Evolutionary conservation across 2,797 vertebrate species (phyloP), one percentile per base, ranked within the genome.

Genomic region (Lepidocolaptes lacrymiger): DNA sequence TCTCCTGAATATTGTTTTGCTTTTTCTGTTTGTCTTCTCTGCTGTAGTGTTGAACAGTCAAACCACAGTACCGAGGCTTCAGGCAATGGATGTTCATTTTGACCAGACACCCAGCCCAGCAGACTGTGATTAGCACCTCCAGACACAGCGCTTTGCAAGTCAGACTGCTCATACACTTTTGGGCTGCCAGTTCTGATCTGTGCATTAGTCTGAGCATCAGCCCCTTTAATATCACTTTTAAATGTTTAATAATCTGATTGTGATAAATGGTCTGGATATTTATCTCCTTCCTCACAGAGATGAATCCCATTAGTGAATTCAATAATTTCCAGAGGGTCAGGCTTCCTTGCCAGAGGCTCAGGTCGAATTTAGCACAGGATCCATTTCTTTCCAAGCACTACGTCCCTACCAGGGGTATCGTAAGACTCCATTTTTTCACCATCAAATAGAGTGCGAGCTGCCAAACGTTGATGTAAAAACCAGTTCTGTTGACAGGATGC

Each of bases 231-330:
- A 71, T 39, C 71, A 34, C 78, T 91, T 82, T 46, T 94, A 86
- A 96, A 95, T 88, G 77, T 93, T 96, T 93, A 91, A 95, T 95
- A 88, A 88, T 81, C 79, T 76, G 79, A 89, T 82, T 76, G 56
- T 91, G 88, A 94, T 82, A 84, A 93, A 93, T 93, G 74, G 44
- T 44, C 73, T 59, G 74, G 56, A 63, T 94, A 88, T 96, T 93
- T 87, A 68, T 95, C 82, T 88, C 26, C 17, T 93, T 90, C 48
- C 61, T 85, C 71, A 19, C n/a, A 32, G 15, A 67, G 46, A 77
- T 74, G 30, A 80, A 92, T 88, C 71, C 69, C 63, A 74, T 96
- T 96, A 96, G 59, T 17, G 59, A 95, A 81, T 86, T 73, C 48
- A 81, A 18, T 78, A 59, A 84, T 91, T 88, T 73, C 48, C 46